A percentile compares a stretch with the other conserved stretches of the same genome.
Evolutionary conservation across 37 sponge, comb jelly and placozoan genomes (phyloP).

Genomic region (Oscarella lobularis): DNA sequence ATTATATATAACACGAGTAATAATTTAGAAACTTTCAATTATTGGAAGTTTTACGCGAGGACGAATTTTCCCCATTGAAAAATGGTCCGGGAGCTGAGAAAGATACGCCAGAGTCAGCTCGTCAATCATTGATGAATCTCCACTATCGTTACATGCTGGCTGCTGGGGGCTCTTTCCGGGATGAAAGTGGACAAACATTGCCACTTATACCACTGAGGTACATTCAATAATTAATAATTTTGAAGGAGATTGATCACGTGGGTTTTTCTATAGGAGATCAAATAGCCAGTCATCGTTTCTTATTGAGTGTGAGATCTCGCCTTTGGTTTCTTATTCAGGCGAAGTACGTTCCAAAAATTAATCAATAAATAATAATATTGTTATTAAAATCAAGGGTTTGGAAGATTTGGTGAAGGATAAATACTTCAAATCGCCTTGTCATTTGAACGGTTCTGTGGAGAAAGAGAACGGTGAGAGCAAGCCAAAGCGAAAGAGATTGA

Average conservation of each 20-base stretch:
- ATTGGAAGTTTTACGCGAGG: conserved; percentile 77
- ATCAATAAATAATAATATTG: background rate
- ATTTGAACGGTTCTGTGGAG: too few species aligned
- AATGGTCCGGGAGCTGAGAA: conserved; percentile 74
- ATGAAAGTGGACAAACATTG: conserved; percentile 23
- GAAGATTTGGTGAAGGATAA: too few species aligned
- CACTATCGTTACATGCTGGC: conserved; percentile 55
- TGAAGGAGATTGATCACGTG: background rate
- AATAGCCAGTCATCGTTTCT: background rate
- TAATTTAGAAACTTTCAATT: conserved; percentile 58
- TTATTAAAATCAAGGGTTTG: background rate
- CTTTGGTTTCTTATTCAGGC: conserved; percentile 71
- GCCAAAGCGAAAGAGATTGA: too few species aligned
- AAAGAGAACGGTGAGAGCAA: too few species aligned
- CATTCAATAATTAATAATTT: background rate
- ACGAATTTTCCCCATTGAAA: conserved; percentile 94
- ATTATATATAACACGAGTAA: background rate
- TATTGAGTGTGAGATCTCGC: conserved; percentile 74
- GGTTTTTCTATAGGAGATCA: background rate
- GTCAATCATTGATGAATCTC: conserved; percentile 55
- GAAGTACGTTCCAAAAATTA: conserved; percentile 40
- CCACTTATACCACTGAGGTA: conserved; percentile 47
- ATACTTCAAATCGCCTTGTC: too few species aligned
- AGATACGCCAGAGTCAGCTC: conserved; percentile 71
- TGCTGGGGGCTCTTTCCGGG: conserved; percentile 31